Base-by-base conservation (phyloP, 37 sponge, comb jelly and placozoan species). In the Ephydatia muelleri region DNA sequence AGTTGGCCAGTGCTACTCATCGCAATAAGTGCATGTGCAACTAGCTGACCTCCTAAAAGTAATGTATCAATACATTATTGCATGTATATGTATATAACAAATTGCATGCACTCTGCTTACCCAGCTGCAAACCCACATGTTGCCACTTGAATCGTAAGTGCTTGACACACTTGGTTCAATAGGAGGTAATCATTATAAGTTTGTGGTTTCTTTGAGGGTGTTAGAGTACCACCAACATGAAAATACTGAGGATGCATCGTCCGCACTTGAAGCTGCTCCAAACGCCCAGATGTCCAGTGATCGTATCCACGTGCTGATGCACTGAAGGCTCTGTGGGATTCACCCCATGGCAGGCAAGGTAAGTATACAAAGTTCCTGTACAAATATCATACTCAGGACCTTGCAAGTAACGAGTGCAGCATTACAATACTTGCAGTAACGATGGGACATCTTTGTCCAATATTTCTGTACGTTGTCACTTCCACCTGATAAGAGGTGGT, bases 121-220 rank as follows among this genome's bases (percentile, higher is more conserved):
- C 68, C 68, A 65, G 80, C 80, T 65, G 80, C 80, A 79, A 1
- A 79, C 65, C 65, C 67, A 48, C 80, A 79, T 34, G 80, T 79
- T 30, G 80, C 80, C 32, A 65, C 25, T 28, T 23, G 26, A 38
- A 78, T 48, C 21, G 66, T 65, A 28, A 79, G 67, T 79, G 27
- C 33, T 22, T 38, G 39, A 13, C 27, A 8, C 27, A 39, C 39
- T 34, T 43, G 48, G 31, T 38, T 28, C 23, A 65, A 16, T 49
- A 76, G 35, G 27, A 76, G 27, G 38, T 38, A 76, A 37, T 36
- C 77, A 39, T 76, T 34, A 38, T 76, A 76, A 27, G 28, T 34
- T 23, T 73, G 73, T 57, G 72, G 83, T 43, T 82, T 82, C 83
- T 72, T 82, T 34, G 72, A 82, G 5, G 83, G 83, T 57, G 49